phyloP scores from a whole-genome alignment of 1,140 invertebrate species.

The Lineus longissimus region DNA sequence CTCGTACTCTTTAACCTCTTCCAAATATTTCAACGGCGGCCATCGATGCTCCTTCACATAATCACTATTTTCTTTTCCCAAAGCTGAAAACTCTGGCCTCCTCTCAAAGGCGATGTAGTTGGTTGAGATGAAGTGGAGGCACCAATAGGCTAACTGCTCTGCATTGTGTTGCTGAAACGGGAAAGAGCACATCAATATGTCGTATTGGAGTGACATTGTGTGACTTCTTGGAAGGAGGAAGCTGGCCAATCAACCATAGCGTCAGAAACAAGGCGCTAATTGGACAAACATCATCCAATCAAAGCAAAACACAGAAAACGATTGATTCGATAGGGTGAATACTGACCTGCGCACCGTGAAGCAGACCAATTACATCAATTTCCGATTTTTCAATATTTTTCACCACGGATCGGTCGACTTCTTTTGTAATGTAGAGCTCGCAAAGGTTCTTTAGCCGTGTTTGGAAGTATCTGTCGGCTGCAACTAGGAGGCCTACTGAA shows the following conservation, averaged over 20 bases:
- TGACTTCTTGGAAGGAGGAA: no score
- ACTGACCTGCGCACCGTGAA: conserved; percentile 39
- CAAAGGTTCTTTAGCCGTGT: conserved; percentile 37
- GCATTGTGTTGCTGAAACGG: conserved; percentile 17
- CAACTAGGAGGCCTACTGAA: conserved; percentile 33
- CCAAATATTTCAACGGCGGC: conserved; percentile 17
- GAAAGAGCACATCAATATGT: neutral
- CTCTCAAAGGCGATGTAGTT: conserved; percentile 13
- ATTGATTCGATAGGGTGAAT: no score
- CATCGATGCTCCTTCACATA: conserved; percentile 16
- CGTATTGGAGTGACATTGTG: no score
- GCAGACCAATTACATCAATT: conserved; percentile 44
- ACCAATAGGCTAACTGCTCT: conserved; percentile 14
- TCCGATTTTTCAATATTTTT: conserved; percentile 41
- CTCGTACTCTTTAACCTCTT: conserved; percentile 17
- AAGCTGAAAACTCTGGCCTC: conserved; percentile 4
- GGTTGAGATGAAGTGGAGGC: conserved; percentile 14
- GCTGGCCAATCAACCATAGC: no score
- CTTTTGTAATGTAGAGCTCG: conserved; percentile 46
- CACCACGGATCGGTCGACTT: conserved; percentile 35
- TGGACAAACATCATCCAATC: no score
- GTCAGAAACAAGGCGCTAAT: no score
- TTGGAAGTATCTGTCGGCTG: conserved; percentile 41
- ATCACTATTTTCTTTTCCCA: conserved; percentile 7
- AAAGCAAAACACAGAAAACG: no score